Conservation (phyloP, 2,888 invertebrate genomes). For the Venusia cambrica region DNA sequence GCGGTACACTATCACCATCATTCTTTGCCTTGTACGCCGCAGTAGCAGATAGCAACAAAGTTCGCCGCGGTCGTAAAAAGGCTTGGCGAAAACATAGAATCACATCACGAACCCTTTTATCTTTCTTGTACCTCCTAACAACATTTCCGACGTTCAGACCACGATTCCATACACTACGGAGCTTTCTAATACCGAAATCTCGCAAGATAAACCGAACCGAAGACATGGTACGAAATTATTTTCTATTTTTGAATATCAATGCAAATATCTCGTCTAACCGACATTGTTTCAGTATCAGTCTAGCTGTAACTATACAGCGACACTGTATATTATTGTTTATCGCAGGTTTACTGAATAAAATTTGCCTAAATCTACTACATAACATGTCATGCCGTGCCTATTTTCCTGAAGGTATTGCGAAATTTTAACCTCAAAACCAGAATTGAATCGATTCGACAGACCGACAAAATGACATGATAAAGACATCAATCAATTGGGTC, state of each 20-base stretch:
- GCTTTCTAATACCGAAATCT: constrained; percentile 51
- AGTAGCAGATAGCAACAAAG: constrained; percentile 59
- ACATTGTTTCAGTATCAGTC: constrained; percentile 43
- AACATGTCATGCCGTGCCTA: constrained; percentile 48
- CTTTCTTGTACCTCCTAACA: constrained; percentile 56
- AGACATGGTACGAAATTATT: constrained; percentile 44
- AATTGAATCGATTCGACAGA: constrained; percentile 20
- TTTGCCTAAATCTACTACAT: constrained; percentile 53
- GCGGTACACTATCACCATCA: constrained; percentile 35
- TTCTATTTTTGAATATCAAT: constrained; percentile 33
- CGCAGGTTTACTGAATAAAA: constrained; percentile 40
- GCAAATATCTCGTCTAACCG: constrained; percentile 37
- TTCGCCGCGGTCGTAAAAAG: constrained; percentile 54
- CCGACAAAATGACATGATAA: constrained; percentile 1
- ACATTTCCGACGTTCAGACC: constrained; percentile 53
- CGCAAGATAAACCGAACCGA: constrained; percentile 52
- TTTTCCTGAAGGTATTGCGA: constrained; percentile 19
- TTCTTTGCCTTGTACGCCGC: constrained; percentile 57
- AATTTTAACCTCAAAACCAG: constrained; percentile 60
- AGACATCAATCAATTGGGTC: too few relatives aligned
- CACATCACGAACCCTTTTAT: constrained; percentile 60
- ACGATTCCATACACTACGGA: constrained; percentile 62
- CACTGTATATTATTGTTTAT: constrained; percentile 37
- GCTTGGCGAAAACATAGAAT: constrained; percentile 60
- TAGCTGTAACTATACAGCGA: constrained; percentile 37